Evolutionary conservation across 2,113 vertebrate genomes (phyloP).

Genomic region (Leucosticte australis): DNA sequence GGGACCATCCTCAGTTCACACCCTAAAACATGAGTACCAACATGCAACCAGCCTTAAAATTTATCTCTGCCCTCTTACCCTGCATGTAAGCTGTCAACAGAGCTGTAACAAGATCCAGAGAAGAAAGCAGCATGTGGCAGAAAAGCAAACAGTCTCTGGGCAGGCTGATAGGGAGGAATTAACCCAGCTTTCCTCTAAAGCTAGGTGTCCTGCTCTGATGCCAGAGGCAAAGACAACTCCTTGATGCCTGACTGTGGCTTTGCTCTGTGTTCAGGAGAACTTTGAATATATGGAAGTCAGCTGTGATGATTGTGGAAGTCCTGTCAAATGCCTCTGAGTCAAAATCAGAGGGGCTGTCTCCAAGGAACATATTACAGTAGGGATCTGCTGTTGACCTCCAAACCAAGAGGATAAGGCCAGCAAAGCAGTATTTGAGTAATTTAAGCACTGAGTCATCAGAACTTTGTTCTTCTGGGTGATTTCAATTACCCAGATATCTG

Average conservation of each 20-base stretch:
- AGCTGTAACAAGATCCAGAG: not conserved
- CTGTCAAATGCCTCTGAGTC: not conserved
- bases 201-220: not conserved
- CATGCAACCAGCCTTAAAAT: not conserved
- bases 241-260: not conserved
- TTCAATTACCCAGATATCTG: not conserved
- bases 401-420: not conserved
- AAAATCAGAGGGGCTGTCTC: not conserved
- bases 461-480: not conserved
- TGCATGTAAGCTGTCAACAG: not conserved
- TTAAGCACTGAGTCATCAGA: not conserved
- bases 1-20: not conserved
- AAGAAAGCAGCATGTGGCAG: not conserved
- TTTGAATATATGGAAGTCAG: not conserved
- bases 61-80: not conserved
- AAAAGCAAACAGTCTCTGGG: not conserved
- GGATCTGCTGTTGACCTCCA: not conserved
- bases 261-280: not conserved
- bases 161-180: not conserved
- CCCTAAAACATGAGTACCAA: not conserved
- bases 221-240: not conserved
- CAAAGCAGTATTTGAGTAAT: not conserved
- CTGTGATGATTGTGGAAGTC: not conserved
- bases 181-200: not conserved
- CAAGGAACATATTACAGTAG: not conserved